Evolutionary conservation across 2,888 invertebrate species (phyloP), one percentile per base, ranked within the genome.

Genomic region (Drosophila merina): DNA sequence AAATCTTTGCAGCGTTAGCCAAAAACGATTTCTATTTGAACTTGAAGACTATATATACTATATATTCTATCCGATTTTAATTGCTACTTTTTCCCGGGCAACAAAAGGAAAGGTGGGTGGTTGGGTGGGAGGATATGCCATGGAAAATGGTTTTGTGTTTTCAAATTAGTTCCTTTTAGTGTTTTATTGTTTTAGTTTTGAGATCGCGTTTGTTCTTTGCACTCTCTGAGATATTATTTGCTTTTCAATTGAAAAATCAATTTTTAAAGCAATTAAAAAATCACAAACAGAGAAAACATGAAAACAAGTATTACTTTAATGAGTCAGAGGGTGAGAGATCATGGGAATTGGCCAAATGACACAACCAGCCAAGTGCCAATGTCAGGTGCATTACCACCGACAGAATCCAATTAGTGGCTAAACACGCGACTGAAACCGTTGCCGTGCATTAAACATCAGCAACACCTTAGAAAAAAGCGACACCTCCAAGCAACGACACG

Each of bases 1-100:
- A 63, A 55, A 66, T 69, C 58, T 69, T 67, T 75, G 58, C 66
- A 60, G 49, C 42, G 28, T 67, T 55, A n/a, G 68, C 69, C 72
- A 78, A 75, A 79, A 76, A 76, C 79, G 87, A 86, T 86, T 82
- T 86, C 74, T 86, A 82, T 82, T 82, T 82, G 85, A 82, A 86
- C 87, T 82, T 86, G 82, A 84, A 71, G 71, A 71, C 66, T 48
- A 14, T 57, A 71, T 47, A 28, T 49, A 57, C 57, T 55, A 57
- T 52, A 47, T 31, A 54, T 26, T 42, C 50, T 68, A 62, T 45
- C 49, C 68, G 57, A 76, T 57, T 72, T 77, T 79, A 77, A 83
- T 72, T 71, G 71, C 66, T 52, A 66, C 67, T 66, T 66, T 36
- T 66, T 40, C 28, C 50, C 44, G 28, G 45, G 20, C 36, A 63